Base-by-base conservation (phyloP, 2,797 vertebrate genomes). In the Podargus strigoides region DNA sequence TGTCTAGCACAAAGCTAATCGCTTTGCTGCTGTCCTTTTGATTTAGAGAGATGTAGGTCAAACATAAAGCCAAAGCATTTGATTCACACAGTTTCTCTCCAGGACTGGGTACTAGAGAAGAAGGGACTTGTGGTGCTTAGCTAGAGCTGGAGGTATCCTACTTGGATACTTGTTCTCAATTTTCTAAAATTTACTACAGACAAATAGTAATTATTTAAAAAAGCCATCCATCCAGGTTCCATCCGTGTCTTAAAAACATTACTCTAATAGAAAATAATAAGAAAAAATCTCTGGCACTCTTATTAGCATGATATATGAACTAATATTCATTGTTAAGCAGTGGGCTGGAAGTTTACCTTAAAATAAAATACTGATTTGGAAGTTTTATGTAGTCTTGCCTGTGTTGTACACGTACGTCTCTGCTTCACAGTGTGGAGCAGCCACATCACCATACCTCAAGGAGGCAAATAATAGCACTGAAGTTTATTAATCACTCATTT, bases 401-500 rank as follows among this genome's bases (percentile, higher is more conserved):
- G 20, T 36, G 9, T 72, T 80, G 17, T 44, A 34, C 34, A 41
- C 39, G 14, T 37, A 28, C 34, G 52, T 67, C 12, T 36, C 22
- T 90, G 30, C 64, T 91, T 85, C 46, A 60, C 28, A 19, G 36
- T 50, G 52, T 85, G 49, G 28, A 82, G 44, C 86, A 85, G 72
- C 91, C 83, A 78, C 39, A 87, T 69, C 44, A 37, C 50, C 52
- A 32, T 81, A 78, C 64, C 50, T 89, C 59, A 92, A 94, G 75
- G 30, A 86, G 88, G 62, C 34, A 85, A 95, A 86, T 50, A 94
- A 91, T 91, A 95, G 72, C 77, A 78, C 11, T 3, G 27, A 92
- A 42, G 73, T 94, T 86, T 97, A 94, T 94, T 96, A 89, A 96
- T 85, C 82, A 60, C 46, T 97, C 81, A 73, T 91, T 96, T 97